Percentiles rank a stretch among this genome's conserved stretches.
Conservation (phyloP, 2,113 vertebrate species). For the Speoplatyrhinus poulsoni region DNA sequence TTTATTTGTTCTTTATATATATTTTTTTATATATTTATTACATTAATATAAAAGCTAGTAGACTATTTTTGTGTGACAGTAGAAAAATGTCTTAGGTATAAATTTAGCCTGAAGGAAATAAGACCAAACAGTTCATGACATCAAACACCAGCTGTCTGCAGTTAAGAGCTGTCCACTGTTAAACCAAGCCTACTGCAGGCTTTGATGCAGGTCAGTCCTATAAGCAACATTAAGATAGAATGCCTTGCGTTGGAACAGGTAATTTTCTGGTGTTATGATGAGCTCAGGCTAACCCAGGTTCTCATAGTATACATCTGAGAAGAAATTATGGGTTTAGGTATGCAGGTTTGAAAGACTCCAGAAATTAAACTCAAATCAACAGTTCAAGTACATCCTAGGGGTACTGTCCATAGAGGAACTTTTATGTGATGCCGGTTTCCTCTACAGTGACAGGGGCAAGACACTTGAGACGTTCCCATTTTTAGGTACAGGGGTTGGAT, state of each 20-base stretch:
- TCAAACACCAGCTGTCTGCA: constrained; percentile 63
- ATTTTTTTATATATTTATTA: no score
- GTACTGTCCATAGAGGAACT: background rate
- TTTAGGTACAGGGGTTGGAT: constrained; percentile 57
- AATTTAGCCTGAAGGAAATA: constrained; percentile 68
- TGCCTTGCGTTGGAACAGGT: no score
- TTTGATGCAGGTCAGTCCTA: constrained; percentile 53
- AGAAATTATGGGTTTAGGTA: no score
- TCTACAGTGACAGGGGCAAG: constrained; percentile 36
- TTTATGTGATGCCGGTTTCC: constrained; percentile 33
- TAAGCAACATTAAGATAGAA: background rate
- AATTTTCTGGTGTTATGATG: no score
- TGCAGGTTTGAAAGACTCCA: background rate
- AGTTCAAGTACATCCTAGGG: no score
- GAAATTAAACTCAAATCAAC: background rate
- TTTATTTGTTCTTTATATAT: no score
- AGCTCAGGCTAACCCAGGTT: no score
- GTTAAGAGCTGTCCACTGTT: constrained; percentile 29
- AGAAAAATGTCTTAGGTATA: constrained; percentile 54
- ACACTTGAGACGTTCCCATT: constrained; percentile 62
- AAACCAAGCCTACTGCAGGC: constrained; percentile 47
- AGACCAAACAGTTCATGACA: constrained; percentile 59
- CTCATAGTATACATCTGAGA: no score
- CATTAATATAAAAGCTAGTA: constrained; percentile 13
- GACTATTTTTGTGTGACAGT: constrained; percentile 29